Percentiles rank a stretch among this genome's conserved stretches.
These are phyloP conservation scores for Halcyon malimbica DNA, from an alignment of 2,113 vertebrate species.

Conservation along the genomic window DNA sequence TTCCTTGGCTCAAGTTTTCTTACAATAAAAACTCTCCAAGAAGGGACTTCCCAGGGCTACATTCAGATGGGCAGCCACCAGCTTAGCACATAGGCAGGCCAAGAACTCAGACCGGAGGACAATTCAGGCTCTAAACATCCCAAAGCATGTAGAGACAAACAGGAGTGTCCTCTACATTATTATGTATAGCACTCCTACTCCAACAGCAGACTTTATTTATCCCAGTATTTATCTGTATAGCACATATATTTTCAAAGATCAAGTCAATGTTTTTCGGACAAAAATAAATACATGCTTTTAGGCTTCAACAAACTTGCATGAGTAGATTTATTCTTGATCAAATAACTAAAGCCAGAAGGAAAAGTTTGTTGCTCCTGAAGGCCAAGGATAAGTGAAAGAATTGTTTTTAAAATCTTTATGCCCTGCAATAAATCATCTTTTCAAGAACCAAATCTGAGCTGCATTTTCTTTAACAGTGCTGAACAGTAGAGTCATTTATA, in stretches of 20 bases:
- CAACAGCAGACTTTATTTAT: neutral
- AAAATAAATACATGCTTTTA: conserved; percentile 34
- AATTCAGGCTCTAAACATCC: neutral
- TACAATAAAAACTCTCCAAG: neutral
- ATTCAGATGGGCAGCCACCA: neutral
- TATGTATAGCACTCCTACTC: neutral
- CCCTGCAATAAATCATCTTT: conserved; percentile 71
- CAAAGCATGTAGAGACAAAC: neutral
- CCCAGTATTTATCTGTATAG: conserved; percentile 15
- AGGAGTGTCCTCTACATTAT: neutral
- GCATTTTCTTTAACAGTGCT: conserved; percentile 61
- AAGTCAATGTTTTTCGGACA: conserved; percentile 3
- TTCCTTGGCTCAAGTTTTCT: neutral
- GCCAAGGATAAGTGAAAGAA: conserved; percentile 62
- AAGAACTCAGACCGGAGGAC: neutral
- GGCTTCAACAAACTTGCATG: conserved; percentile 25
- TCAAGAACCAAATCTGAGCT: conserved; percentile 65
- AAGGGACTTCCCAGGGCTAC: neutral
- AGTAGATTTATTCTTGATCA: conserved; percentile 43
- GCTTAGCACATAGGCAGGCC: neutral
- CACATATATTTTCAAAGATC: neutral
- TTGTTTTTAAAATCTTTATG: conserved; percentile 66
- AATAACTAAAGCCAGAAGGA: conserved; percentile 44
- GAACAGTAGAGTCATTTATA: conserved; percentile 74
- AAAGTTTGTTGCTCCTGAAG: conserved; percentile 62